Conservation (phyloP, 2,113 vertebrate genomes). For the Psittacula cyanocephala region DNA sequence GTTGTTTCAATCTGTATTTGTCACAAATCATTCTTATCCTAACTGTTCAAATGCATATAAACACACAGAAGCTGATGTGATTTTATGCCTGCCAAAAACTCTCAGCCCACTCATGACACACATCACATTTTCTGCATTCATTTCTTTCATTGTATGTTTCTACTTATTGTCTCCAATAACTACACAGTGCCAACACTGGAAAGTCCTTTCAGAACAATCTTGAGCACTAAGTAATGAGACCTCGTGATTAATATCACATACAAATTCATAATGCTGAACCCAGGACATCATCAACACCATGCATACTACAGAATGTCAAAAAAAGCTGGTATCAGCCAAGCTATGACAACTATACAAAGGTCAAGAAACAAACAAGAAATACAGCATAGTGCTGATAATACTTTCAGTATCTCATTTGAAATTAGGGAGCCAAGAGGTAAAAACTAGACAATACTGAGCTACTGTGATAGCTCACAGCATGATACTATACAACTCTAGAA, state of each 20-base stretch:
- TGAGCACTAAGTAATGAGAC: neutral
- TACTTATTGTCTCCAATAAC: neutral
- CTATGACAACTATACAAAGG: neutral
- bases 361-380: neutral
- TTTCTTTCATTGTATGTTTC: neutral
- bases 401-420: neutral
- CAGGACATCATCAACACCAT: neutral
- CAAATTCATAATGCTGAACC: neutral
- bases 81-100: neutral
- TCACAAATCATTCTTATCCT: neutral
- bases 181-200: neutral
- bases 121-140: neutral
- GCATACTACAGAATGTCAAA: neutral
- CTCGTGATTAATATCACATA: accelerated
- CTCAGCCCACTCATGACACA: neutral
- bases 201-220: neutral
- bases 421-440: neutral
- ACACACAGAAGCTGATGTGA: neutral
- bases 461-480: neutral
- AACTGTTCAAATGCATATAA: neutral
- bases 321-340: neutral
- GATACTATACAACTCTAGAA: neutral
- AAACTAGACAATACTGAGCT: neutral
- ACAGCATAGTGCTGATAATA: neutral
- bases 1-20: neutral